Evolutionary conservation across 2,113 vertebrate genomes (phyloP).

Genomic region (Panurus biarmicus): DNA sequence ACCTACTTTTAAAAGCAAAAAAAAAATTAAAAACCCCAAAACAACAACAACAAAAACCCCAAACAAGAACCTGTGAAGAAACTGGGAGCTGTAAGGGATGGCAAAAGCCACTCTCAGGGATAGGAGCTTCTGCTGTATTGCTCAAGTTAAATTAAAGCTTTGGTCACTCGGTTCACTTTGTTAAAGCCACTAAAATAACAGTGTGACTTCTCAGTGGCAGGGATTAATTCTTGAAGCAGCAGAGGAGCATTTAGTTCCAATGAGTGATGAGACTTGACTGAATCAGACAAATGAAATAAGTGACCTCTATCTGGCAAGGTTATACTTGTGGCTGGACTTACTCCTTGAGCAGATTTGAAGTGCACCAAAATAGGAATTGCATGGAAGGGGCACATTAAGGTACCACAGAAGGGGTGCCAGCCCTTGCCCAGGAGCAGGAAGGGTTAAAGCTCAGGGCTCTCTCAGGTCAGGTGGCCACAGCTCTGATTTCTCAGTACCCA

Average conservation of each 20-base stretch:
- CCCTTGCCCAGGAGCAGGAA: not conserved
- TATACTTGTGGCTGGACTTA: not conserved
- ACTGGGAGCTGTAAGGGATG: not conserved
- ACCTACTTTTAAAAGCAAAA: not conserved
- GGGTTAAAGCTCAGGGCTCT: not conserved
- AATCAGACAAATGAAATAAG: constrained; percentile 5
- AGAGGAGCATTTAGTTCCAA: not conserved
- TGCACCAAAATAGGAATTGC: not conserved
- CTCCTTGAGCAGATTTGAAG: not conserved
- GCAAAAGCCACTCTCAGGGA: not conserved
- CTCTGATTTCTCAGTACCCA: not conserved
- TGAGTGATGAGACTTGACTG: not conserved
- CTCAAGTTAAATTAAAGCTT: not conserved
- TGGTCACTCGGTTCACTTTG: not conserved
- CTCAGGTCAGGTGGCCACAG: not conserved
- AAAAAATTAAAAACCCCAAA: not conserved
- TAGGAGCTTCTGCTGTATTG: not conserved
- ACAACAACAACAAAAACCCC: too few relatives aligned
- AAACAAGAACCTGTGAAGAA: not conserved
- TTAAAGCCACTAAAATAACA: not conserved
- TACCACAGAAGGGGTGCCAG: rapidly evolving
- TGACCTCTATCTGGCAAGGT: constrained; percentile 6
- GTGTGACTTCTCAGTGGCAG: not conserved
- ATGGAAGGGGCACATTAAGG: not conserved
- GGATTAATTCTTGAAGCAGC: not conserved